These are phyloP conservation scores for Phytoseiulus persimilis DNA, from an alignment of 2,888 invertebrate species.

Conservation along the genomic window DNA sequence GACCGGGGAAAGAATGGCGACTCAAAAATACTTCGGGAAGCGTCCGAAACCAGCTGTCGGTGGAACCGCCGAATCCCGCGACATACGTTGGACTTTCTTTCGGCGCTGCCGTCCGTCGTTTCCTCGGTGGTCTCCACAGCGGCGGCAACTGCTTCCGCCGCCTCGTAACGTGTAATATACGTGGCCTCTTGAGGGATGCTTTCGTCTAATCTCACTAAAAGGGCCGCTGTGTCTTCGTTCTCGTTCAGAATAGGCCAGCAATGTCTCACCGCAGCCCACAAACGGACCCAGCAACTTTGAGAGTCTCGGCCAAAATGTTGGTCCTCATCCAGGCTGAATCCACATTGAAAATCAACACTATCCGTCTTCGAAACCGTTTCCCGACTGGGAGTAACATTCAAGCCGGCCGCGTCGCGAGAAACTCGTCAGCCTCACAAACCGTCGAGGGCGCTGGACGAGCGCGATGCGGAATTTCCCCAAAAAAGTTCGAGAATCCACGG, in stretches of 20 bases:
- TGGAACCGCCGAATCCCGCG: background rate
- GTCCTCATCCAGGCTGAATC: background rate
- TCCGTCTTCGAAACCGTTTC: background rate
- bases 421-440: background rate
- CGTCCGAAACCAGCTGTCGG: background rate
- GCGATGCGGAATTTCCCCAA: too few relatives aligned
- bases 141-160: background rate
- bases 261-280: background rate
- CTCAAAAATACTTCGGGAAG: background rate
- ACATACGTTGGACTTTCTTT: background rate
- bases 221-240: background rate
- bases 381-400: background rate
- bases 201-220: background rate
- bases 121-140: background rate
- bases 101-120: too few relatives aligned
- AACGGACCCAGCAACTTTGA: background rate
- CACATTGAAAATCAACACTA: background rate
- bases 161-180: constrained; percentile 5
- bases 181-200: background rate
- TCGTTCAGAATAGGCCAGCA: background rate
- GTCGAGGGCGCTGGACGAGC: background rate
- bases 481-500: too few relatives aligned
- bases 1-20: background rate
- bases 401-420: background rate
- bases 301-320: background rate